phyloP scores from a whole-genome alignment of 2,113 vertebrate species.

The Actenoides lindsayi region DNA sequence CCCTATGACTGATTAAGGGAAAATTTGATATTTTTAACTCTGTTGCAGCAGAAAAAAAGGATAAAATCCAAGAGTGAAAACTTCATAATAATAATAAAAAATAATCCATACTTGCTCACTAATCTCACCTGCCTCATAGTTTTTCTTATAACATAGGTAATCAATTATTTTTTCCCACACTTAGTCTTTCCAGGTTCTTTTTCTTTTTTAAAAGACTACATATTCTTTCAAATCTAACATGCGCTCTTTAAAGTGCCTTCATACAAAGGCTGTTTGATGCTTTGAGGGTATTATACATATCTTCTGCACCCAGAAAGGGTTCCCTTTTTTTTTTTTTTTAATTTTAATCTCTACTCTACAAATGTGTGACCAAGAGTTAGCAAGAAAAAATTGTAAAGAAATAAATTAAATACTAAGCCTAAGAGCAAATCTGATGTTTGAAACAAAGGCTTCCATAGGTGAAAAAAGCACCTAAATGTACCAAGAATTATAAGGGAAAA shows the following conservation, averaged over 20 bases:
- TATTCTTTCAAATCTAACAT: not conserved
- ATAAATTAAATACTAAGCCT: not conserved
- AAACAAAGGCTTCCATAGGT: not conserved
- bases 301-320: not conserved
- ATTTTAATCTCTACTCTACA: not conserved
- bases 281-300: not conserved
- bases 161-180: too few relatives aligned
- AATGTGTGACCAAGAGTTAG: not conserved
- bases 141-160: too few relatives aligned
- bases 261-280: not conserved
- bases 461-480: not conserved
- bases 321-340: not conserved
- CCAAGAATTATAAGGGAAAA: not conserved
- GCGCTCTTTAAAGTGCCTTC: not conserved
- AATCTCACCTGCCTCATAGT: too few relatives aligned
- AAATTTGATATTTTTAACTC: too few relatives aligned
- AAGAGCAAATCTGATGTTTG: not conserved
- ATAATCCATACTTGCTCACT: too few relatives aligned
- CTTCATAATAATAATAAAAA: too few relatives aligned
- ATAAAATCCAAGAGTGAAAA: too few relatives aligned
- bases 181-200: too few relatives aligned
- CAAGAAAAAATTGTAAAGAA: not conserved
- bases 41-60: too few relatives aligned
- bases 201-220: too few relatives aligned
- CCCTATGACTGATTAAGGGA: too few relatives aligned